phyloP scores from a whole-genome alignment of 2,888 invertebrate genomes.

The Tachina fera region DNA sequence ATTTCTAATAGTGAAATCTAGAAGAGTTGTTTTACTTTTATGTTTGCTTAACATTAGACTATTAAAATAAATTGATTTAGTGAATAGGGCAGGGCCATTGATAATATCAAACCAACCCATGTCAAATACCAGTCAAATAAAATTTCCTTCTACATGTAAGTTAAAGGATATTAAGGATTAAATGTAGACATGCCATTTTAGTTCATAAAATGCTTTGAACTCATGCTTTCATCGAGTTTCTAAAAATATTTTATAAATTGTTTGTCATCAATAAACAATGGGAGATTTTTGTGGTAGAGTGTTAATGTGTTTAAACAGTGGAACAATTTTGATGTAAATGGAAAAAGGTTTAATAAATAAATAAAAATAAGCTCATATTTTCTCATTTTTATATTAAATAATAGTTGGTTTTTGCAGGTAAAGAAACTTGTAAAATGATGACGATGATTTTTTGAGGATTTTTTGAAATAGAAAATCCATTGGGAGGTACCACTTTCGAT shows the following conservation, averaged over 20 bases:
- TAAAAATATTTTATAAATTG: neutral
- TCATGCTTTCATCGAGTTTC: neutral
- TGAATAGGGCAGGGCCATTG: neutral
- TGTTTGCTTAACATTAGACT: neutral
- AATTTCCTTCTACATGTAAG: neutral
- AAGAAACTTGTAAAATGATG: too few relatives aligned
- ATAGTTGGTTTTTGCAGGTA: too few relatives aligned
- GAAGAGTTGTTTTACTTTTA: neutral
- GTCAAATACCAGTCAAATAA: conserved; percentile 18
- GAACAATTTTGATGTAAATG: neutral
- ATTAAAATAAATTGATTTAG: neutral
- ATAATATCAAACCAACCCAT: conserved; percentile 24
- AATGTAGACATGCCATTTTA: neutral
- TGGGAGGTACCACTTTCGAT: too few relatives aligned
- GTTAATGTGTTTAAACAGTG: neutral
- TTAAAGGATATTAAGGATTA: conserved; percentile 19
- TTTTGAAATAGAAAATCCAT: too few relatives aligned
- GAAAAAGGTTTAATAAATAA: too few relatives aligned
- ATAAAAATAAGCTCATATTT: too few relatives aligned
- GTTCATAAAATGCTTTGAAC: neutral
- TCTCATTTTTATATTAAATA: too few relatives aligned
- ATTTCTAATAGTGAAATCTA: neutral
- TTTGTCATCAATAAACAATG: neutral
- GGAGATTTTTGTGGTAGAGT: neutral
- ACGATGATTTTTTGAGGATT: too few relatives aligned